A percentile compares a stretch with the other conserved stretches of the same genome.
These are phyloP conservation scores for Andrena dorsata DNA, from an alignment of 2,888 invertebrate species.

Conservation along the genomic window DNA sequence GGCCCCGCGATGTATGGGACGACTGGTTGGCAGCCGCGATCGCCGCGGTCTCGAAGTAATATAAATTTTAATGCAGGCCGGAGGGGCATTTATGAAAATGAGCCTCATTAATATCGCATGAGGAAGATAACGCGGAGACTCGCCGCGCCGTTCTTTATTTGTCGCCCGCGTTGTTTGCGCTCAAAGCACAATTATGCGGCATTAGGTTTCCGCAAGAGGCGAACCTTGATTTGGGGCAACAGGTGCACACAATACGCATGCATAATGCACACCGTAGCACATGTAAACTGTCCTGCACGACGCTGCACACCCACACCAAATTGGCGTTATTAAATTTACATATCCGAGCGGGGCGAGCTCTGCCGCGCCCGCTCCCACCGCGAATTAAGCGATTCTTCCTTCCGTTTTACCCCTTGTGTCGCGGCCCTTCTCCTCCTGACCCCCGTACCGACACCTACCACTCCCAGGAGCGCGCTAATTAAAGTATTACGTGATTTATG, in stretches of 20 bases:
- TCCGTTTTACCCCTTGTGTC: constrained; percentile 52
- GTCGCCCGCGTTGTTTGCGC: constrained; percentile 64
- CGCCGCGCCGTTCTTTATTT: constrained; percentile 24
- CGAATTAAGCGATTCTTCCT: constrained; percentile 75
- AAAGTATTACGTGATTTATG: constrained; percentile 60
- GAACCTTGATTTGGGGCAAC: constrained; percentile 82
- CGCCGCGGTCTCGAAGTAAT: constrained; percentile 30
- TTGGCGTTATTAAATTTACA: constrained; percentile 80
- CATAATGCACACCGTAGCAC: constrained; percentile 78
- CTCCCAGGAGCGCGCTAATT: constrained; percentile 44
- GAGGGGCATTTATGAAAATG: constrained; percentile 66
- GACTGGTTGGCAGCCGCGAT: constrained; percentile 11
- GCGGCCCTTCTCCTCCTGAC: background rate
- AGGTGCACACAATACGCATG: constrained; percentile 83
- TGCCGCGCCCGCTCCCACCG: constrained; percentile 27
- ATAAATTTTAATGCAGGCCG: constrained; percentile 59
- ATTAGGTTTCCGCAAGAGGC: constrained; percentile 73
- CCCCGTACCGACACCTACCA: constrained; percentile 23
- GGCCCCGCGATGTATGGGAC: background rate
- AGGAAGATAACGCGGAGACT: constrained; percentile 61
- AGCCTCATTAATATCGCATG: constrained; percentile 71
- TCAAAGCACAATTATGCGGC: constrained; percentile 75
- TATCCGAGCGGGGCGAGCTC: constrained; percentile 67
- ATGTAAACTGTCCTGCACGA: constrained; percentile 73
- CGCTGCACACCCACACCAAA: constrained; percentile 68